phyloP scores from a whole-genome alignment of 2,113 vertebrate species.

The Ailurus styani region DNA sequence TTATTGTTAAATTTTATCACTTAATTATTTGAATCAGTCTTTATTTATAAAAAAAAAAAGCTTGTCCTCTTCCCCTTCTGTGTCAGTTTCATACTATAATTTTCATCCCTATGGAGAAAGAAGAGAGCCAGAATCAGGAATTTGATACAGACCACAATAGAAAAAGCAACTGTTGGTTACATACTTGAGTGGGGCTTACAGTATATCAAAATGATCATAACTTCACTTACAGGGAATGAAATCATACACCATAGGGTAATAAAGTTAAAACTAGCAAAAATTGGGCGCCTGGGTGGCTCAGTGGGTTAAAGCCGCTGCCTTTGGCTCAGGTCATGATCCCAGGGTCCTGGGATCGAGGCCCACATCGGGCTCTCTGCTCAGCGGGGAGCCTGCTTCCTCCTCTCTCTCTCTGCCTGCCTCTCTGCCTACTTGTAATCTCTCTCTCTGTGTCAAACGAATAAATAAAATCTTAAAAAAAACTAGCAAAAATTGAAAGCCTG shows the following conservation, averaged over 20 bases:
- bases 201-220: neutral
- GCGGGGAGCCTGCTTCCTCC: too few relatives aligned
- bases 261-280: too few relatives aligned
- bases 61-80: neutral
- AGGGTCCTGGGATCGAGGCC: too few relatives aligned
- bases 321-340: too few relatives aligned
- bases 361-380: too few relatives aligned
- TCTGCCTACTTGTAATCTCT: too few relatives aligned
- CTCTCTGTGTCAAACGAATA: too few relatives aligned
- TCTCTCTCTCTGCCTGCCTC: too few relatives aligned
- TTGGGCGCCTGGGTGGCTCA: too few relatives aligned
- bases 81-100: neutral
- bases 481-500: too few relatives aligned
- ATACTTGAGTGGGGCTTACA: neutral
- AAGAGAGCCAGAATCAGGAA: neutral
- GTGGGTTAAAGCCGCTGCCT: too few relatives aligned
- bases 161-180: neutral
- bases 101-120: neutral
- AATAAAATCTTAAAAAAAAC: too few relatives aligned
- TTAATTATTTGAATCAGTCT: constrained; percentile 60
- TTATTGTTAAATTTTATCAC: constrained; percentile 62
- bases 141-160: neutral
- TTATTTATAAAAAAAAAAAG: constrained; percentile 34
- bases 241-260: neutral
- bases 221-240: neutral